A percentile compares a stretch with the other conserved stretches of the same genome.
Evolutionary conservation across 64 coral and sea anemone species (phyloP).

Genomic region (Montipora efflorescens): DNA sequence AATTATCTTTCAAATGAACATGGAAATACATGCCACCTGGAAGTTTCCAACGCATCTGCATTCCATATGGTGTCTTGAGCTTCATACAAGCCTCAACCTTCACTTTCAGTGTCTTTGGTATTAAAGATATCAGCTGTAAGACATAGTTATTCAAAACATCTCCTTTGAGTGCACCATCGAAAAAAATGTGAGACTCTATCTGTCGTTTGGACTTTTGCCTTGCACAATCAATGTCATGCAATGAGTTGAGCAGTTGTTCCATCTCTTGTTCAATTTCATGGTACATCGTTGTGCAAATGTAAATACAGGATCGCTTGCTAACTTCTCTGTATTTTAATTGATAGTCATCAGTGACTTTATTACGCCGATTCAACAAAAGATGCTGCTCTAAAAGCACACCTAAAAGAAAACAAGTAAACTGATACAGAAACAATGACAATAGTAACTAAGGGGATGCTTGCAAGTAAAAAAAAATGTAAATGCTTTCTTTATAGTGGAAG

Average conservation of each 20-base stretch:
- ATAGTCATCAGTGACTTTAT: slow-evolving; percentile 91
- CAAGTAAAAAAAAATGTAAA: too few relatives aligned
- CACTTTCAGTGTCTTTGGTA: slow-evolving; percentile 82
- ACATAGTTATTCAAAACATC: slow-evolving; percentile 87
- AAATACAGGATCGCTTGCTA: slow-evolving; percentile 70
- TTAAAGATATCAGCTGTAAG: slow-evolving; percentile 81
- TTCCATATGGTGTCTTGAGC: slow-evolving; percentile 92
- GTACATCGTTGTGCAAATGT: slow-evolving; percentile 98
- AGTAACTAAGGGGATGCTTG: not conserved
- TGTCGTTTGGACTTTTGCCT: slow-evolving; percentile 66
- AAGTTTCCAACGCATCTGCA: slow-evolving; percentile 92
- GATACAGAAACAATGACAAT: not conserved
- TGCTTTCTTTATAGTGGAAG: too few relatives aligned
- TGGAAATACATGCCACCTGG: slow-evolving; percentile 85
- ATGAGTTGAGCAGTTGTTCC: slow-evolving; percentile 89
- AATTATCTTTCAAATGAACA: slow-evolving; percentile 97
- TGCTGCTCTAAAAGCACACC: slow-evolving; percentile 88
- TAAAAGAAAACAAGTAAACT: slow-evolving; percentile 19
- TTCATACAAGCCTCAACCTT: slow-evolving; percentile 71
- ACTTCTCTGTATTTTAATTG: slow-evolving; percentile 72
- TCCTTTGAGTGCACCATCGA: slow-evolving; percentile 90
- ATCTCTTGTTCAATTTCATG: slow-evolving; percentile 92
- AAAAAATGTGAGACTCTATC: slow-evolving; percentile 96
- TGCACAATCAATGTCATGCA: slow-evolving; percentile 83
- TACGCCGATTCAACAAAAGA: slow-evolving; percentile 88